These are phyloP conservation scores for Sparidentex hasta DNA, from an alignment of 2,797 vertebrate species.

Conservation along the genomic window DNA sequence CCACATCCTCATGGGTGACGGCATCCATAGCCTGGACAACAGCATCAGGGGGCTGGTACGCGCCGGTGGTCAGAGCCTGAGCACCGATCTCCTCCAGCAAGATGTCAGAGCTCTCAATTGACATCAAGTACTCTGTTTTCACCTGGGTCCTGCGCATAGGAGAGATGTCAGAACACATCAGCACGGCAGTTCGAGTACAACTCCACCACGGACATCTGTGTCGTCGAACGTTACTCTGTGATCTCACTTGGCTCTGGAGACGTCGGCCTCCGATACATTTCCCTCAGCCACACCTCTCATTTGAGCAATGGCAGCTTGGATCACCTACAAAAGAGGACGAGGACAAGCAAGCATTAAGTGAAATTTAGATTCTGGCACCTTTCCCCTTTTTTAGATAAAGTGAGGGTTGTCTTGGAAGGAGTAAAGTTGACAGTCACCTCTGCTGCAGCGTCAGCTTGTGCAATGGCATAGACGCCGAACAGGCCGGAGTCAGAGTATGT, in stretches of 20 bases:
- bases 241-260: constrained; percentile 92
- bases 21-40: constrained; percentile 87
- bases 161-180: background rate
- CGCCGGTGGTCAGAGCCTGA: constrained; percentile 86
- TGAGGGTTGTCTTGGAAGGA: constrained; percentile 4
- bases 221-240: background rate
- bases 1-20: constrained; percentile 85
- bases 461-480: constrained; percentile 92
- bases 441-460: constrained; percentile 86
- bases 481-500: constrained; percentile 94
- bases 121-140: constrained; percentile 91
- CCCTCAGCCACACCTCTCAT: constrained; percentile 89
- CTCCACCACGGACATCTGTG: background rate
- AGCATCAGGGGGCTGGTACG: constrained; percentile 82
- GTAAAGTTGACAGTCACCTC: constrained; percentile 84
- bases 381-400: background rate
- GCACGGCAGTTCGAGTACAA: background rate
- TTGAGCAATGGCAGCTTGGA: constrained; percentile 90
- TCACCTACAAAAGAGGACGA: constrained; percentile 84
- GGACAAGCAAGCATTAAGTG: background rate
- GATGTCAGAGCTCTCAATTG: constrained; percentile 87
- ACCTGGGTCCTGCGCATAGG: constrained; percentile 87
- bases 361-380: background rate
- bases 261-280: constrained; percentile 84
- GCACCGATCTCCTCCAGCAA: constrained; percentile 91